These are phyloP conservation scores for Spilarctia lutea DNA, from an alignment of 2,888 invertebrate genomes.

Conservation along the genomic window DNA sequence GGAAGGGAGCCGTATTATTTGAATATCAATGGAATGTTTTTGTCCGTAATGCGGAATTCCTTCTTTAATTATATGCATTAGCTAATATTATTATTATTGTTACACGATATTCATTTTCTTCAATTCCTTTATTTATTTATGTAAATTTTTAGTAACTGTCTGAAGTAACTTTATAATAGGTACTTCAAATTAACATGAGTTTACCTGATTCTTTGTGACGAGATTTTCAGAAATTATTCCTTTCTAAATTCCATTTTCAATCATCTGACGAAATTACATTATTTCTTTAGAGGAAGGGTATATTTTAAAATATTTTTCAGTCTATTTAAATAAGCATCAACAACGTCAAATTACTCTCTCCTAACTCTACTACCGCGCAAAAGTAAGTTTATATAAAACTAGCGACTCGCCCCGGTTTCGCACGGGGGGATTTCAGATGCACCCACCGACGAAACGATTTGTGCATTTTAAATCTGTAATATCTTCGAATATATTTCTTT, in stretches of 20 bases:
- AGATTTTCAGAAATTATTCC: neutral
- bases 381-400: no score
- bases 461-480: no score
- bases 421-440: no score
- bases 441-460: no score
- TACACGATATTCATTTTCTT: neutral
- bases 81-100: neutral
- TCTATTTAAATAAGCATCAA: neutral
- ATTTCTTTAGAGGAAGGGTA: neutral
- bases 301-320: neutral
- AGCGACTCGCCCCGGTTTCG: no score
- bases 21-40: neutral
- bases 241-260: neutral
- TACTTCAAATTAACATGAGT: neutral
- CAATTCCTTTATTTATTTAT: neutral
- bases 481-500: no score
- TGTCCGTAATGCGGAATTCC: neutral
- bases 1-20: conserved; percentile 1
- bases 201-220: neutral
- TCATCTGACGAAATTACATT: no score
- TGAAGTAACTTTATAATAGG: neutral
- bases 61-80: neutral
- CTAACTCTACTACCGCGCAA: no score
- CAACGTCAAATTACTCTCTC: no score
- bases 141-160: neutral